Evolutionary conservation across 2,113 vertebrate species (phyloP), one percentile per base, ranked within the genome.

Genomic region (Laticauda colubrina): DNA sequence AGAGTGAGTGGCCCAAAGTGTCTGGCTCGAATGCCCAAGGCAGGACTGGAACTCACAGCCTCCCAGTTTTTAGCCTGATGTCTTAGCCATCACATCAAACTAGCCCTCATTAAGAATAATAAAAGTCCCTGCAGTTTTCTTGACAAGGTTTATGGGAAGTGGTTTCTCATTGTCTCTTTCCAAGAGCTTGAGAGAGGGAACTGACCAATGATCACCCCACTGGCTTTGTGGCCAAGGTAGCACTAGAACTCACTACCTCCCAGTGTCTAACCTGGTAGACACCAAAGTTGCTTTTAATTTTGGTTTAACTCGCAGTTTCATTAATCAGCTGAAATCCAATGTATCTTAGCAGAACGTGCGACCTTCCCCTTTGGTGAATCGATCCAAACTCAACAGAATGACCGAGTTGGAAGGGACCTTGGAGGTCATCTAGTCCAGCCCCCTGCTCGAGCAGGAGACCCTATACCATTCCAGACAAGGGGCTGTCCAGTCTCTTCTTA

Each of bases 261-360:
- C 11, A 14, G 29, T 5, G 0, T n/a, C 61, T 69, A 8, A 2
- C 15, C 15, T 0, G 1, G 5, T 75, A 34, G 15, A 1, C n/a
- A 34, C 69, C n/a, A 8, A 34, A 75, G 14, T 75, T n/a, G 14
- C 64, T 75, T 34, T 75, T 75, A 18, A 75, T 34, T 7, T 75
- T 18, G 69, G n/a, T 18, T 75, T 34, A 34, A 75, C 15, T 39
- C 5, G 5, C 64, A 39, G n/a, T 20, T 34, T 34, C 14, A 34
- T 34, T 15, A 18, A 39, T 18, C 1, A 5, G 8, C n/a, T 6
- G 64, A 11, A 11, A 11, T n/a, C 29, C 61, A 12, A 14, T 5
- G 29, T n/a, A 14, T 7, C n/a, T 20, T 20, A 8, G n/a, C 69
- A 39, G 69, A 39, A 34, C 0, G 5, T 15, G n/a, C 29, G 6